Evolutionary conservation across 2,888 invertebrate genomes (phyloP).

Genomic region (Hypomecis punctinalis): DNA sequence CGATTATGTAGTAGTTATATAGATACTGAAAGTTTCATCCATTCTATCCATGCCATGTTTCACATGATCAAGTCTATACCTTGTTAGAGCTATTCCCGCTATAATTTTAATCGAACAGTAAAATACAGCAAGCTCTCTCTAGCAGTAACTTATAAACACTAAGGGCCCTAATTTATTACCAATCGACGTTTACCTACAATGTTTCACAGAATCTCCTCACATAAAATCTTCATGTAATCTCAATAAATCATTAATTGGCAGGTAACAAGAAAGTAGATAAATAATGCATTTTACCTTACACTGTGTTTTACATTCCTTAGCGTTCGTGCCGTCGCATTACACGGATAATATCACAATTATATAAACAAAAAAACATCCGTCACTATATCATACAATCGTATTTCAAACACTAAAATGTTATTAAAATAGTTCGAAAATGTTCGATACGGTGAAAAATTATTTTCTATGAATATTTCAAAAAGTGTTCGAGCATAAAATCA

Average conservation of each 20-base stretch:
- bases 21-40: too few relatives aligned
- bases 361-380: conserved; percentile 3
- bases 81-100: neutral
- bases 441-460: too few relatives aligned
- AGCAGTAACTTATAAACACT: neutral
- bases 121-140: neutral
- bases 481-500: neutral
- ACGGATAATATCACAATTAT: conserved; percentile 23
- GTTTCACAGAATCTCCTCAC: conserved; percentile 4
- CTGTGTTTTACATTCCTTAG: conserved; percentile 43
- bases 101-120: neutral
- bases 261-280: conserved; percentile 40
- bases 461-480: neutral
- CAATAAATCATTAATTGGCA: conserved; percentile 37
- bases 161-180: neutral
- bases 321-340: conserved; percentile 32
- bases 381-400: neutral
- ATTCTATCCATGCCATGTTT: too few relatives aligned
- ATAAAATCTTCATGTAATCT: conserved; percentile 8
- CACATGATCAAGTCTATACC: too few relatives aligned
- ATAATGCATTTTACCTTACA: conserved; percentile 44
- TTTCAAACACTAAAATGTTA: too few relatives aligned
- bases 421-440: too few relatives aligned
- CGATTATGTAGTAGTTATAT: too few relatives aligned
- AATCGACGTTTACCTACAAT: neutral